Evolutionary conservation across 1,140 invertebrate species (phyloP), one percentile per base, ranked within the genome.

Genomic region (Brachystomella parvula): DNA sequence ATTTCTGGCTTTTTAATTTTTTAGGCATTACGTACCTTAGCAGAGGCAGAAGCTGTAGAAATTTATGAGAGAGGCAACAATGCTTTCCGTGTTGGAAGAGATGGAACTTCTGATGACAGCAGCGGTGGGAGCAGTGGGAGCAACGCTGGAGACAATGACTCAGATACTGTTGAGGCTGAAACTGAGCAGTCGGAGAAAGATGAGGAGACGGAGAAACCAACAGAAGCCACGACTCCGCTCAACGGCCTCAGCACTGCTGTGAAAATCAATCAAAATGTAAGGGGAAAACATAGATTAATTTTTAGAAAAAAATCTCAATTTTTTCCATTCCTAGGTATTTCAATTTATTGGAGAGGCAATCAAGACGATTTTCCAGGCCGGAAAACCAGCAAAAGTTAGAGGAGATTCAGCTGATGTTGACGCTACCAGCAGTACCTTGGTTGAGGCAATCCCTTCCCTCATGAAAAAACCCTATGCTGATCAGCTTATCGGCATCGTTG

Each of bases 191-290:
- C n/a, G 12, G 49, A 53, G 6, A 24, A 24, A 6, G 49, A 53
- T 53, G 12, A 15, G 12, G 49, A 12, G 15, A 53, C 49, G 6
- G 49, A 53, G 24, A 53, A 9, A 24, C 15, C 49, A 26, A 53
- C 49, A n/a, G n/a, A n/a, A n/a, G n/a, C n/a, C n/a, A n/a, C n/a
- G 6, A 53, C 49, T 15, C 49, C 49, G 15, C 49, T 53, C 49
- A 53, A 15, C 21, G 49, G 49, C 9, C 49, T 53, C 21, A 26
- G 49, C 49, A 53, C 49, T 26, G 49, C 49, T 9, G 49, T 53
- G 12, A 53, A 53, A 53, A 53, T 53, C 49, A 53, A 53, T 26
- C 49, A 53, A 53, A 53, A 53, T 24, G 49, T 53, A n/a, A n/a
- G n/a, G n/a, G n/a, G n/a, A n/a, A n/a, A n/a, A n/a, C n/a, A n/a